Conservation (phyloP, 2,888 invertebrate genomes). For the Neoascia interrupta region DNA sequence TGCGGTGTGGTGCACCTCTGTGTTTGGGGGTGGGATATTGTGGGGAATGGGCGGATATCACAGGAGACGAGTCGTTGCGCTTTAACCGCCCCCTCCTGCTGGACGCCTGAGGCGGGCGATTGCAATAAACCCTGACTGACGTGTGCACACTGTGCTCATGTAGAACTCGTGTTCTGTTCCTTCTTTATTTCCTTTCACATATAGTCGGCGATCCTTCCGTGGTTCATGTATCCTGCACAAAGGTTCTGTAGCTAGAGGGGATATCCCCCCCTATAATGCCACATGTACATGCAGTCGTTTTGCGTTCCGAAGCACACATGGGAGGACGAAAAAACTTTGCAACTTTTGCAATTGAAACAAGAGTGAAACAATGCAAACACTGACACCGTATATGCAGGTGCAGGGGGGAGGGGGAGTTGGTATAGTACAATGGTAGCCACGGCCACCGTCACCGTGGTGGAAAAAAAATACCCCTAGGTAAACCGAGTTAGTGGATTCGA, state of each 20-base stretch:
- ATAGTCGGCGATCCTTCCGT: conserved; percentile 58
- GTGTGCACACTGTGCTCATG: conserved; percentile 41
- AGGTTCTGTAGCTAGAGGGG: conserved; percentile 41
- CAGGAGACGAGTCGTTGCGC: conserved; percentile 43
- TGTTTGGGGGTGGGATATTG: too few relatives aligned
- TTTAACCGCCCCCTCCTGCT: conserved; percentile 23
- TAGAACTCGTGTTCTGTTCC: conserved; percentile 41
- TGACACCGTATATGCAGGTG: conserved; percentile 36
- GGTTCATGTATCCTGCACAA: conserved; percentile 61
- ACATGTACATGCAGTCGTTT: conserved; percentile 27
- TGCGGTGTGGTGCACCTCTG: not conserved
- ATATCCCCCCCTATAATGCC: conserved; percentile 9
- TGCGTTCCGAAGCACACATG: conserved; percentile 53
- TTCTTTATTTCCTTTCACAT: conserved; percentile 31
- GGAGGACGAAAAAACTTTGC: conserved; percentile 59
- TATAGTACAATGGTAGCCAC: conserved; percentile 56
- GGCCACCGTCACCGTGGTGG: conserved; percentile 47
- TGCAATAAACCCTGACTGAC: conserved; percentile 66
- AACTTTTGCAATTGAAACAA: conserved; percentile 64
- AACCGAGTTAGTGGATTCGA: conserved; percentile 74
- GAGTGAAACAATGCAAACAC: conserved; percentile 63
- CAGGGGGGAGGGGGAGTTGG: not conserved
- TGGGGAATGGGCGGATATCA: too few relatives aligned
- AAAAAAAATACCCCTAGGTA: conserved; percentile 67
- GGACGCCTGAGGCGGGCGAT: conserved; percentile 37